A percentile compares a stretch with the other conserved stretches of the same genome.
Conservation (phyloP, 2,113 vertebrate species). For the Nansenia antarctica region DNA sequence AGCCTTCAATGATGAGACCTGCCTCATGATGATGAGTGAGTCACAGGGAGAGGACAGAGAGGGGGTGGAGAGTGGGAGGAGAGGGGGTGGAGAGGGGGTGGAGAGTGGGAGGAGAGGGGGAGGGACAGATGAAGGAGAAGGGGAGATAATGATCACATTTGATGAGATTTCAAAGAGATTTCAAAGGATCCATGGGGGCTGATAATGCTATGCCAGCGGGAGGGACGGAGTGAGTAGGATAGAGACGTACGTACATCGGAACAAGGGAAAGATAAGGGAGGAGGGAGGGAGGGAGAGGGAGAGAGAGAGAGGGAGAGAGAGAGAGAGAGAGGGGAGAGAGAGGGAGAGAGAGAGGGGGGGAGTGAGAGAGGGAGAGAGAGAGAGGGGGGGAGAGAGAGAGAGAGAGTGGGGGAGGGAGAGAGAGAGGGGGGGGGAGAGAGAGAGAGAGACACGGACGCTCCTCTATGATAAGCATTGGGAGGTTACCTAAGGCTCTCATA, state of each 20-base stretch:
- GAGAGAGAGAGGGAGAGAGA: neutral
- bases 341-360: neutral
- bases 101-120: neutral
- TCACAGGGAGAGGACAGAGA: conserved; percentile 29
- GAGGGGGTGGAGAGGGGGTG: neutral
- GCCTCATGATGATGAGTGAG: conserved; percentile 96
- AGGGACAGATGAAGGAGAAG: neutral
- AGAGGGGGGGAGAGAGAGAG: too few relatives aligned
- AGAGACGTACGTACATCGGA: too few relatives aligned
- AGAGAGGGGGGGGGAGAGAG: too few relatives aligned
- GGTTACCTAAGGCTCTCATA: too few relatives aligned
- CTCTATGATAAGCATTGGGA: too few relatives aligned
- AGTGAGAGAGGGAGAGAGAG: neutral
- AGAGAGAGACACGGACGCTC: too few relatives aligned
- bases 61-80: neutral
- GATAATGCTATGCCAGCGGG: too few relatives aligned
- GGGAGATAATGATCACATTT: neutral
- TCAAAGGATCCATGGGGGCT: too few relatives aligned
- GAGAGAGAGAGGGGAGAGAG: neutral
- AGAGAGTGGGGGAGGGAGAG: too few relatives aligned
- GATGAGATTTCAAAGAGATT: too few relatives aligned
- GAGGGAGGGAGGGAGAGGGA: neutral
- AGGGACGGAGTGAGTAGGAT: too few relatives aligned
- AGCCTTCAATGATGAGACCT: conserved; percentile 90
- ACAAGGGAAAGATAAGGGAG: too few relatives aligned